Evolutionary conservation across 2,797 vertebrate genomes (phyloP), one percentile per base, ranked within the genome.

Genomic region (Labroides dimidiatus): DNA sequence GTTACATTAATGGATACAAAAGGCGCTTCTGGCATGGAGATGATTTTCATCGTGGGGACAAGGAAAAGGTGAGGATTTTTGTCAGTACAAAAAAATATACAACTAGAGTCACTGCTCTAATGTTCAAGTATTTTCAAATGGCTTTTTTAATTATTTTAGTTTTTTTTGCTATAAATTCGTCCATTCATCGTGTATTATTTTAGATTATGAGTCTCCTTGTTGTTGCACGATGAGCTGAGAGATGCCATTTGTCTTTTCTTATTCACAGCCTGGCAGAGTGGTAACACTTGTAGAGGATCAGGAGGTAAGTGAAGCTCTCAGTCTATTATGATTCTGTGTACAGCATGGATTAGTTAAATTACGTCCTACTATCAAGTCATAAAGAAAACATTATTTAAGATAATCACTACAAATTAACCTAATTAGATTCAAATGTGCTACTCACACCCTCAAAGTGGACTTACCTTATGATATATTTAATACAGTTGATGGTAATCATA

Each of bases 11-110:
- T 16, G 97, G 97, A 12, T 99, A 96, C 83, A 98, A 96, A 81
- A 94, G 97, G 70, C 95, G 96, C 57, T 99, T 99, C 93, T 99
- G 97, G 97, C 97, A 98, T 42, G 97, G 98, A 16, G 98, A 99
- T 87, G 95, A 94, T 56, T 96, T 97, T 77, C 93, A 99, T 69
- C 92, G 98, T 81, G 98, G 97, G 70, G 93, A 93, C 82, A 93
- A 96, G 72, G 87, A 95, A 65, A 95, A 85, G 94, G 98, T 98
- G 81, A 94, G 91, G 49, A n/a, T 16, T 10, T 21, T 0, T 0
- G 12, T 24, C 4, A n/a, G 36, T 17, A 0, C 13, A 2, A 33
- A 27, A 27, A 27, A 6, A 9, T 8, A 14, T 39, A 13, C 11
- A 12, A 33, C 30, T 33, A 33, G 4, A 33, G 30, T 9, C 30